These are phyloP conservation scores for Cavia porcellus DNA, from an alignment of 2,113 vertebrate genomes.

Conservation along the genomic window DNA sequence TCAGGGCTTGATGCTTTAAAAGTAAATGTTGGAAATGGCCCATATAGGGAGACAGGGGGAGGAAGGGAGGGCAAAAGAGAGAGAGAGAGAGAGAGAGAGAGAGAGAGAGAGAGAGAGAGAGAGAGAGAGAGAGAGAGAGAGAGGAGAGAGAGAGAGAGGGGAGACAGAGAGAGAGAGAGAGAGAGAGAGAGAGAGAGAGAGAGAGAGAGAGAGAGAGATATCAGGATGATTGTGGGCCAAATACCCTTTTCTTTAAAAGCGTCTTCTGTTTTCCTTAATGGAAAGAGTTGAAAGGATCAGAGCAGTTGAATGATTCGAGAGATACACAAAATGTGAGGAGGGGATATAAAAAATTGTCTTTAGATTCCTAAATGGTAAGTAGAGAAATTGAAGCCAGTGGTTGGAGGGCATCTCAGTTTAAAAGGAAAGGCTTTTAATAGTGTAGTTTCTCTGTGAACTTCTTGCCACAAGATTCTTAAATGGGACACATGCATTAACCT, in stretches of 20 bases:
- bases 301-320: slow-evolving; percentile 59
- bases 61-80: neutral
- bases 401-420: slow-evolving; percentile 65
- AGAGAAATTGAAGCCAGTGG: slow-evolving; percentile 63
- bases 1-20: slow-evolving; percentile 36
- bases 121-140: no score
- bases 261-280: slow-evolving; percentile 70
- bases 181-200: no score
- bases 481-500: slow-evolving; percentile 74
- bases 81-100: no score
- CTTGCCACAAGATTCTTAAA: slow-evolving; percentile 64
- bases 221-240: slow-evolving; percentile 42
- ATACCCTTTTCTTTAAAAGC: slow-evolving; percentile 63
- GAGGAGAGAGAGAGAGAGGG: no score
- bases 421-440: slow-evolving; percentile 78
- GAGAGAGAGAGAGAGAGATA: neutral
- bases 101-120: neutral
- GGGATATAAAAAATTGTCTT: slow-evolving; percentile 54
- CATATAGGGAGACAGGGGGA: neutral
- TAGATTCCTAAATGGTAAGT: slow-evolving; percentile 70
- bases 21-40: slow-evolving; percentile 49
- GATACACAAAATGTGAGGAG: slow-evolving; percentile 18
- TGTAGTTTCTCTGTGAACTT: slow-evolving; percentile 59
- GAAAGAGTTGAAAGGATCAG: slow-evolving; percentile 68
- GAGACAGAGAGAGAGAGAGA: neutral